phyloP scores from a whole-genome alignment of 2,888 invertebrate species.

The Oxytorus armatus region DNA sequence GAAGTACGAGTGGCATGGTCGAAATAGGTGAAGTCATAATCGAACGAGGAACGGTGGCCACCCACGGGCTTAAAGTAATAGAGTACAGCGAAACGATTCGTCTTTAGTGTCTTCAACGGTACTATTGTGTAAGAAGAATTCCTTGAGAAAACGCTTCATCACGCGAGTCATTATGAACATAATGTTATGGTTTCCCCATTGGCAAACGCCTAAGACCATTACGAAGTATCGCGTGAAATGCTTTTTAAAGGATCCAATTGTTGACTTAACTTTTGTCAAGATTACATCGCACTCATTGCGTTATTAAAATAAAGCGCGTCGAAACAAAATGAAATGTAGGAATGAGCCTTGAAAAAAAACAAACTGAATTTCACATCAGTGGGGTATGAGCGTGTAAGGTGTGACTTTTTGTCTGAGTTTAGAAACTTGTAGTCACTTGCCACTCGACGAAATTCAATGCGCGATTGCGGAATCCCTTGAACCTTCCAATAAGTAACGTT shows the following conservation, averaged over 20 bases:
- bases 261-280: too few species aligned
- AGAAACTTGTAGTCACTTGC: not conserved
- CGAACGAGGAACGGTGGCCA: not conserved
- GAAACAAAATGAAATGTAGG: too few species aligned
- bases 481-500: not conserved
- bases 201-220: not conserved
- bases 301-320: not conserved
- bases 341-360: not conserved
- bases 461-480: not conserved
- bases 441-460: not conserved
- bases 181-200: not conserved
- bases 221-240: not conserved
- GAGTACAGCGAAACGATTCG: not conserved
- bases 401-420: not conserved
- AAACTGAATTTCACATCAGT: not conserved
- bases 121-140: constrained; percentile 7
- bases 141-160: not conserved
- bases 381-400: not conserved
- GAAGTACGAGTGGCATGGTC: not conserved
- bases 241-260: too few species aligned
- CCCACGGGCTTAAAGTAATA: not conserved
- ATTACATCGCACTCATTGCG: too few species aligned
- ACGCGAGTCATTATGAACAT: not conserved
- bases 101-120: constrained; percentile 11
- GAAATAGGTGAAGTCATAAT: constrained; percentile 6